A percentile compares a stretch with the other conserved stretches of the same genome.
Evolutionary conservation across 2,113 vertebrate genomes (phyloP).

Genomic region (Mesoclemmys tuberculata): DNA sequence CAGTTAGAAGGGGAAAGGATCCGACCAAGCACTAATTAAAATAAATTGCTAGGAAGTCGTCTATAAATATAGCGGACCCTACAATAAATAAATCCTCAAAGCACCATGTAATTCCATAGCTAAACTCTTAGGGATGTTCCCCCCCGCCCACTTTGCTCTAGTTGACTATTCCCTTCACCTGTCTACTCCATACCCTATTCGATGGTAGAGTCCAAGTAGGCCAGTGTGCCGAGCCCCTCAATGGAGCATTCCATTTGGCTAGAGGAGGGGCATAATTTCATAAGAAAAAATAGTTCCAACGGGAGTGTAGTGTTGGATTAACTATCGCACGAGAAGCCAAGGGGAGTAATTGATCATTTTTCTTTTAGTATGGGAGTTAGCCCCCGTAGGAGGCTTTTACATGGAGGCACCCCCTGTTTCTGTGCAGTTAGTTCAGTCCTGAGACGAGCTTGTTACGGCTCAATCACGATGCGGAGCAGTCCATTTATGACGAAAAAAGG

Average conservation of each 20-base stretch:
- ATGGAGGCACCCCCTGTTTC: neutral
- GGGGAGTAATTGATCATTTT: neutral
- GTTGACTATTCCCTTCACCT: neutral
- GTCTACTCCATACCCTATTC: accelerated
- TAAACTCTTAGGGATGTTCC: neutral
- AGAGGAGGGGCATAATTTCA: accelerated
- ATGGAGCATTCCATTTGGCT: neutral
- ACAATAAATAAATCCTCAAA: neutral
- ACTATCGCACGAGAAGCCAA: neutral
- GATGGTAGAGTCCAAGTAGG: neutral
- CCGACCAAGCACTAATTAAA: neutral
- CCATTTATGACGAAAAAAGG: neutral
- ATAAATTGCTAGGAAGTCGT: neutral
- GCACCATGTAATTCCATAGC: too few relatives aligned
- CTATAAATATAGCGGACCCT: neutral
- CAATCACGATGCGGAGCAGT: neutral
- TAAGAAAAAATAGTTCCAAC: neutral
- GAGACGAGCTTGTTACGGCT: accelerated
- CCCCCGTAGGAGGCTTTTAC: neutral
- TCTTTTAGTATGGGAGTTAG: neutral
- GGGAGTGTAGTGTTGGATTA: neutral
- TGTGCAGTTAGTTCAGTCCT: neutral
- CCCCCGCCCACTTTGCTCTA: neutral
- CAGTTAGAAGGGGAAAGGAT: neutral
- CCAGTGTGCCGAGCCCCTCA: accelerated